phyloP scores from a whole-genome alignment of 2,113 vertebrate genomes.

The Polyodon spathula region DNA sequence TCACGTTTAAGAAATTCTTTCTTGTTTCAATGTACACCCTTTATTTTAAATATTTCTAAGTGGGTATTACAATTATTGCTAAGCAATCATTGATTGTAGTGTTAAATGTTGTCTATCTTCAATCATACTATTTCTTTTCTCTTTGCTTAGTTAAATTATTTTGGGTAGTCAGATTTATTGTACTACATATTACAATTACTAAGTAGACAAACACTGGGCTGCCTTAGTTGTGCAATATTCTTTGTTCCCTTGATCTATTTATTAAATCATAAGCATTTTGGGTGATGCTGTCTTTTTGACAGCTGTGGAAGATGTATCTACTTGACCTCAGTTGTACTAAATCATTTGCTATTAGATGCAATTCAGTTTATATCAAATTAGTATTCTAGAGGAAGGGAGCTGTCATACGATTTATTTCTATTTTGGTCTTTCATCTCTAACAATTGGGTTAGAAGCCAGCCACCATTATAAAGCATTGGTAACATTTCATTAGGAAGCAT shows the following conservation, averaged over 20 bases:
- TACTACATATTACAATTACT: no score
- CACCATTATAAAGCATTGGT: neutral
- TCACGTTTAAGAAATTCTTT: no score
- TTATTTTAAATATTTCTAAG: no score
- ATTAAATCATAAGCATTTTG: neutral
- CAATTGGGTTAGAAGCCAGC: neutral
- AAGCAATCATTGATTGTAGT: no score
- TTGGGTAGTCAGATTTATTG: no score
- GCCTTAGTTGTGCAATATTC: neutral
- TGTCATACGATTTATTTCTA: conserved; percentile 1
- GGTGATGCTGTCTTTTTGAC: neutral
- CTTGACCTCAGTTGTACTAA: neutral
- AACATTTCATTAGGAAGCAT: neutral
- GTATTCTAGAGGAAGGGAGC: neutral
- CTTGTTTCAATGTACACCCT: no score
- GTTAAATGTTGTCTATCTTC: no score
- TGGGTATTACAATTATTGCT: no score
- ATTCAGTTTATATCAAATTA: neutral
- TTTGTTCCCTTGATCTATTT: neutral
- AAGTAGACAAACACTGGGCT: neutral
- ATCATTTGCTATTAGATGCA: conserved; percentile 1
- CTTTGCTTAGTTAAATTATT: no score
- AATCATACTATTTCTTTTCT: no score
- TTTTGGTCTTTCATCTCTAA: neutral
- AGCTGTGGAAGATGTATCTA: neutral